phyloP scores from a whole-genome alignment of 2,113 vertebrate genomes.

The Dromas ardeola region DNA sequence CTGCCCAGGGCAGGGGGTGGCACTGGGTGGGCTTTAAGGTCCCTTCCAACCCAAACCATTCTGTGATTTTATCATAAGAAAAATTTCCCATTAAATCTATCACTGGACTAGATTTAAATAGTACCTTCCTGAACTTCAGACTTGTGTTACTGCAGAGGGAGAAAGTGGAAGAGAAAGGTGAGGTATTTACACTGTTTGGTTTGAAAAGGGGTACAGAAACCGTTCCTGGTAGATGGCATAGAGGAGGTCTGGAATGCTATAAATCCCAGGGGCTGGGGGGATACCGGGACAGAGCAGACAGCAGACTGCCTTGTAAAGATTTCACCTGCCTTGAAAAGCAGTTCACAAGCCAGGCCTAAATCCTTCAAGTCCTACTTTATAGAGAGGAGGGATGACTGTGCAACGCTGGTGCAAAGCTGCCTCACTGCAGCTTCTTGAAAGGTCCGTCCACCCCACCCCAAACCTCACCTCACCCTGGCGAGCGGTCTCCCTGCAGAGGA shows the following conservation, averaged over 20 bases:
- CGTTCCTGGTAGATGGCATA: neutral
- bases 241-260: neutral
- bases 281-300: neutral
- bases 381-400: neutral
- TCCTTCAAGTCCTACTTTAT: neutral
- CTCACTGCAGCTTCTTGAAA: neutral
- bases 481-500: neutral
- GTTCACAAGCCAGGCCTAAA: neutral
- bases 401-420: neutral
- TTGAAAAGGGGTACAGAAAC: neutral
- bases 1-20: too few species aligned
- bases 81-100: neutral
- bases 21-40: too few species aligned
- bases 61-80: neutral
- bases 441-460: fast-evolving
- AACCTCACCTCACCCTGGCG: too few species aligned
- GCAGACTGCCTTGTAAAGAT: neutral
- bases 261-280: too few species aligned
- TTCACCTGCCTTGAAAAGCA: neutral
- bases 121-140: neutral
- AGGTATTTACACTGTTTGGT: neutral
- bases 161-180: neutral
- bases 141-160: neutral
- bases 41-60: too few species aligned
- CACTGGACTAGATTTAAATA: neutral